Base-by-base conservation (phyloP, 2,888 invertebrate species). In the Hirtodrosophila trivittata region DNA sequence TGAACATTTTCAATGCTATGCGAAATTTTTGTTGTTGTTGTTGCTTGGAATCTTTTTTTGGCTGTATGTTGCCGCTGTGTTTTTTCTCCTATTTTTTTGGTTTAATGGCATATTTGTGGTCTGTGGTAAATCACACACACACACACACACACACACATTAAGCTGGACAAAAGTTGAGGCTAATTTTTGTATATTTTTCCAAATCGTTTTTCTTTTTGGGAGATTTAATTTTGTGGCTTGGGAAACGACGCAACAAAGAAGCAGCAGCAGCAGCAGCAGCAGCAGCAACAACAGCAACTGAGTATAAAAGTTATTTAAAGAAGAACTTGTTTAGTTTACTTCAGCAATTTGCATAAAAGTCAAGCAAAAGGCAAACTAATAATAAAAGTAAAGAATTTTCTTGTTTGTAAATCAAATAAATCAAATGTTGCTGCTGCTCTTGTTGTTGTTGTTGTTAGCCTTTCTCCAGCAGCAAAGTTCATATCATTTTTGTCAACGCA, bases 101-200 rank as follows among this genome's bases (percentile, higher is more conserved):
- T 21, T 3, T 21, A 21, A 51, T 59, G 69, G 77, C 57, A 72
- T 82, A 72, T 77, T 77, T 82, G 73, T 64, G 78, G 75, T 51
- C 56, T 62, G 57, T 42, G 63, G 41, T 16, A 21, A 37, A n/a
- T 12, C n/a, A 25, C 18, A 21, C 18, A 21, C 18, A 21, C 18
- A 21, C 18, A 21, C 18, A 21, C 18, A 21, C 18, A 21, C 18
- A 21, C 18, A 21, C 18, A 21, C 18, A 21, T 21, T 5, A 21
- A 21, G 18, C 30, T 30, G 30, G 9, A 51, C 33, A 45, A 54
- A 37, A 30, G 8, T 41, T 41, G 26, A 7, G 18, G 32, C 6
- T 16, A 41, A n/a, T 28, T 54, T 54, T 25, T 35, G 12, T 12
- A 6, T 35, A 6, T 35, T 35, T 9, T 64, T 35, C 2, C 1